Conservation (phyloP, 2,113 vertebrate species). For the Egretta garzetta region DNA sequence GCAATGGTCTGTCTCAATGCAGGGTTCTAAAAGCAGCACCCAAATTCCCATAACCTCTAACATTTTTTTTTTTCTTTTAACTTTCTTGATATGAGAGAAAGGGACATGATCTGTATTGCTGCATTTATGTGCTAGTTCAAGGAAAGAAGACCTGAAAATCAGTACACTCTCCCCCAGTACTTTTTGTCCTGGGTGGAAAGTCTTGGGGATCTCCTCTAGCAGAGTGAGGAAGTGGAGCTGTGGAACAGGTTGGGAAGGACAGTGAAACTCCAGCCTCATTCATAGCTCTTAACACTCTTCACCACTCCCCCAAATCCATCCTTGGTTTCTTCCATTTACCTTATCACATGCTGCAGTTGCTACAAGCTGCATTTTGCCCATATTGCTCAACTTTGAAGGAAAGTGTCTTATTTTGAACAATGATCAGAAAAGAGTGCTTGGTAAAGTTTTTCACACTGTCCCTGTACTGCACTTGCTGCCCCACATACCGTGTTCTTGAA, state of each 20-base stretch:
- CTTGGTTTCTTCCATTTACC: neutral
- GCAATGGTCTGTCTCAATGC: neutral
- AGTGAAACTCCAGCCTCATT: neutral
- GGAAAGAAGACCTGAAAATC: neutral
- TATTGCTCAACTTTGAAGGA: neutral
- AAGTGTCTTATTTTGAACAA: neutral
- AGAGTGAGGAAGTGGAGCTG: neutral
- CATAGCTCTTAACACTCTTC: neutral
- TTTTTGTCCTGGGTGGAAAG: neutral
- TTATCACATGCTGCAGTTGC: neutral
- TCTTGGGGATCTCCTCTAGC: neutral
- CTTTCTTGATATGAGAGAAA: neutral
- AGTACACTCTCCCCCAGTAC: neutral
- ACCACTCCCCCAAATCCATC: neutral
- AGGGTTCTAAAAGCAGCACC: neutral
- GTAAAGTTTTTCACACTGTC: neutral
- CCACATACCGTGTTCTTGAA: neutral
- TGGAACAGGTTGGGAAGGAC: neutral
- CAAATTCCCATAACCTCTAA: neutral
- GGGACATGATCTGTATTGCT: neutral
- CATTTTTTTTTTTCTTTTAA: neutral
- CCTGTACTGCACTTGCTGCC: neutral
- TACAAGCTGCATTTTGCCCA: neutral
- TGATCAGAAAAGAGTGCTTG: neutral
- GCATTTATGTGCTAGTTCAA: neutral